These are phyloP conservation scores for Danionella cerebrum DNA, from an alignment of 2,113 vertebrate species.

Conservation along the genomic window DNA sequence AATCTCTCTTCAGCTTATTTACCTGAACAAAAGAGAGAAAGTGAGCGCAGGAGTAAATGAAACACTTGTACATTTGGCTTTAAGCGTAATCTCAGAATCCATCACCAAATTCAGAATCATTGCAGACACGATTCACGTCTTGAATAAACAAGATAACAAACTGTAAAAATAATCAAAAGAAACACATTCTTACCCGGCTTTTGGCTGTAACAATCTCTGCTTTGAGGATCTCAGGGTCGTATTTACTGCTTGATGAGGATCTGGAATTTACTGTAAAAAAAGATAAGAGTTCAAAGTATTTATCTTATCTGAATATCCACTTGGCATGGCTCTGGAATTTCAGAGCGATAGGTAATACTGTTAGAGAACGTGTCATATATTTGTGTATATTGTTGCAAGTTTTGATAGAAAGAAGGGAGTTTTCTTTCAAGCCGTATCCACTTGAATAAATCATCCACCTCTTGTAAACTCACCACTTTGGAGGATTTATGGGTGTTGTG, in stretches of 20 bases:
- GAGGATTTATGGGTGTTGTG: no score
- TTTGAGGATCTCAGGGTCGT: conserved; percentile 97
- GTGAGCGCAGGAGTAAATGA: neutral
- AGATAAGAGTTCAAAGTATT: conserved; percentile 28
- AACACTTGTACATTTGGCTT: neutral
- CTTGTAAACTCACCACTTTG: no score
- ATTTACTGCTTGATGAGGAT: conserved; percentile 91
- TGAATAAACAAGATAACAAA: neutral
- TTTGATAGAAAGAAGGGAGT: neutral
- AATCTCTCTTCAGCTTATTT: conserved; percentile 90
- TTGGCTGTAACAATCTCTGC: conserved; percentile 94
- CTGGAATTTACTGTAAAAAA: conserved; percentile 83
- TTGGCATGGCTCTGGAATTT: neutral
- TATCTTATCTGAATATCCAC: conserved; percentile 22
- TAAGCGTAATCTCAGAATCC: neutral
- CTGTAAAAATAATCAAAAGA: neutral
- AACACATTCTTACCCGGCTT: conserved; percentile 83
- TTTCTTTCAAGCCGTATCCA: no score
- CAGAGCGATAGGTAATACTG: neutral
- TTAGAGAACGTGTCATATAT: neutral
- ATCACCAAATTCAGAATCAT: neutral
- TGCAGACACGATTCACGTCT: neutral
- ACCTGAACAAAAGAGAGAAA: conserved; percentile 64
- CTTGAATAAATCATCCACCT: no score
- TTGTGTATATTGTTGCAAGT: neutral